Conservation (phyloP, 1,140 invertebrate species). For the Metopolophium dirhodum region DNA sequence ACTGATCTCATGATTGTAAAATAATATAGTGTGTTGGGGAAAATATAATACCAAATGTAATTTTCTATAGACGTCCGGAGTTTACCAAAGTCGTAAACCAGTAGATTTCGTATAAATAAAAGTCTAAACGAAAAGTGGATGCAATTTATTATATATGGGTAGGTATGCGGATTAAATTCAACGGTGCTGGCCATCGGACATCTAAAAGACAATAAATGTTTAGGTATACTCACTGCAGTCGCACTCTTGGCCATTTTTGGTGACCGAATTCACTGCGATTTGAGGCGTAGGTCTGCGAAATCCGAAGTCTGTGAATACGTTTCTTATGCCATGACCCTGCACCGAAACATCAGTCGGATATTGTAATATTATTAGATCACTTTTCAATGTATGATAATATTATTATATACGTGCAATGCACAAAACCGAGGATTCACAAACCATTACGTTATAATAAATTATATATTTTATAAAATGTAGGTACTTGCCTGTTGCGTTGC, state of each 20-base stretch:
- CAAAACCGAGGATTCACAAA: neutral
- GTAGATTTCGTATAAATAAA: neutral
- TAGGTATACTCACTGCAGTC: conserved; percentile 39
- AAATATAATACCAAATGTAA: neutral
- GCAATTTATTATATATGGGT: too few relatives aligned
- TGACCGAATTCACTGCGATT: neutral
- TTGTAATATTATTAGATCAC: too few relatives aligned
- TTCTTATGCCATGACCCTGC: neutral
- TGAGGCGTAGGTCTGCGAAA: conserved; percentile 26
- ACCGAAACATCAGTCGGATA: neutral
- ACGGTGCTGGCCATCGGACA: neutral
- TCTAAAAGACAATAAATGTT: neutral
- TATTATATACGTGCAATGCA: neutral
- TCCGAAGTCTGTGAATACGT: neutral
- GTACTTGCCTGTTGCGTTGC: conserved; percentile 29
- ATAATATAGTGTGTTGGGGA: neutral
- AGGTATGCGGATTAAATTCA: too few relatives aligned
- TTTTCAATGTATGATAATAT: neutral
- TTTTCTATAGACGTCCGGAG: neutral
- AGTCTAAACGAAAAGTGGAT: neutral
- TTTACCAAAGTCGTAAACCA: neutral
- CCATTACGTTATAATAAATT: neutral
- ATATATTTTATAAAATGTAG: neutral
- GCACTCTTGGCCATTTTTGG: neutral
- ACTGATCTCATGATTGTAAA: neutral